Evolutionary conservation across 2,113 vertebrate genomes (phyloP), one percentile per base, ranked within the genome.

Genomic region (Mastomys natalensis): DNA sequence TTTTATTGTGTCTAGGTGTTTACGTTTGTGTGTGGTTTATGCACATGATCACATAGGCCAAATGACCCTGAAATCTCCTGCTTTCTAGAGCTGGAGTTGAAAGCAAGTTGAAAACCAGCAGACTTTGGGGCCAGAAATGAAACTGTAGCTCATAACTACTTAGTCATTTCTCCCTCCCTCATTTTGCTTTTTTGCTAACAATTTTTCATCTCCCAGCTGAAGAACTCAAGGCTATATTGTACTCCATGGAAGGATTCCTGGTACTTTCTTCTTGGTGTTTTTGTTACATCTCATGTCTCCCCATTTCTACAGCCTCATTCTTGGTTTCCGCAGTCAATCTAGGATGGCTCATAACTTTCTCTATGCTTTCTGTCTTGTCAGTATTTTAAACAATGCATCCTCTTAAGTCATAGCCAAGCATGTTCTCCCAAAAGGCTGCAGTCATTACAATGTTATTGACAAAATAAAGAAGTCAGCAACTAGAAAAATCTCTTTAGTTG

Each of bases 191-290:
- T 48, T 86, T 86, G 60, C 26, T 66, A 66, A 51, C 19, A 53
- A 3, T 74, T 91, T 93, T 93, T 37, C 22, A 7, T 89, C 43
- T 70, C 8, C 24, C 10, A 80, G 22, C 3, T 84, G n/a, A 43
- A 21, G 22, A 91, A 40, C 8, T 84, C 11, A 72, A 93, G 48
- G 21, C 53, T 1, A 1, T 77, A 60, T 89, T 48, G 62, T 4
- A 9, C 7, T 84, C 4, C 5, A 45, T 5, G 29, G 31, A 51
- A 94, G 8, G 73, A 7, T 48, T 74, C 2, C 17, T 68, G 31
- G 80, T 48, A 95, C 43, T 91, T 90, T 87, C 43, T 94, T 86
- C 22, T 11, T 78, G 51, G 74, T 73, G 16, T 48, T 94, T 95
- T 91, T 82, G 66, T 87, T 7, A 22, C 58, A 21, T 40, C 45